Evolutionary conservation across 2,888 invertebrate genomes (phyloP).

Genomic region (Diarsia rubi): DNA sequence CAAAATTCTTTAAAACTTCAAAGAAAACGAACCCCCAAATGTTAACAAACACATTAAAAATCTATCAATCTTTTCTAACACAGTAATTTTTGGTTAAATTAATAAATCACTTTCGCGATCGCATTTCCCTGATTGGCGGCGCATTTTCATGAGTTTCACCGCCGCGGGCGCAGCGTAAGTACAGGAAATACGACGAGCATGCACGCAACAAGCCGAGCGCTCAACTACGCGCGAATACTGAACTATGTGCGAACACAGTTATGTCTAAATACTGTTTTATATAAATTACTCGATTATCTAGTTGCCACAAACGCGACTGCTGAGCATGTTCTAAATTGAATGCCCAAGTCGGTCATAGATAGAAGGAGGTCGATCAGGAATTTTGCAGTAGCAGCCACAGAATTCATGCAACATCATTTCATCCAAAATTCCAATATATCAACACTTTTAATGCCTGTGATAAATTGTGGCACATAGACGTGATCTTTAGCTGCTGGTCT

Average conservation of each 20-base stretch:
- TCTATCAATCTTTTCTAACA: slow-evolving; percentile 47
- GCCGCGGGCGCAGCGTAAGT: slow-evolving; percentile 70
- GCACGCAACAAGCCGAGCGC: slow-evolving; percentile 78
- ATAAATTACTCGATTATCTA: not conserved
- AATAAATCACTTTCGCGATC: slow-evolving; percentile 88
- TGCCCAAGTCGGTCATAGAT: not conserved
- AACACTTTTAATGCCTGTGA: too few species aligned
- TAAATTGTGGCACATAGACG: too few species aligned
- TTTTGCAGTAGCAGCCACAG: not conserved
- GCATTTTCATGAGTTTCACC: slow-evolving; percentile 89
- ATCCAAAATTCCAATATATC: too few species aligned
- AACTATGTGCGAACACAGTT: slow-evolving; percentile 6
- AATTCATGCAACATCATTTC: not conserved
- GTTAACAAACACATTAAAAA: slow-evolving; percentile 8
- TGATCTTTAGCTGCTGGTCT: too few species aligned
- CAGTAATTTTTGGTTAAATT: slow-evolving; percentile 81
- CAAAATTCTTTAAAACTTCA: not conserved
- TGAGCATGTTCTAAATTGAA: not conserved
- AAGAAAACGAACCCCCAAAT: not conserved
- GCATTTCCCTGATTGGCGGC: slow-evolving; percentile 83
- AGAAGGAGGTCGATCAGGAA: too few species aligned
- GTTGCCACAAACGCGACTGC: not conserved
- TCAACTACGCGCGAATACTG: slow-evolving; percentile 37
- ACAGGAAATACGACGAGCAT: slow-evolving; percentile 76
- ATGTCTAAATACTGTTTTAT: not conserved